These are phyloP conservation scores for Drusus annulatus DNA, from an alignment of 1,140 invertebrate species.

Conservation along the genomic window DNA sequence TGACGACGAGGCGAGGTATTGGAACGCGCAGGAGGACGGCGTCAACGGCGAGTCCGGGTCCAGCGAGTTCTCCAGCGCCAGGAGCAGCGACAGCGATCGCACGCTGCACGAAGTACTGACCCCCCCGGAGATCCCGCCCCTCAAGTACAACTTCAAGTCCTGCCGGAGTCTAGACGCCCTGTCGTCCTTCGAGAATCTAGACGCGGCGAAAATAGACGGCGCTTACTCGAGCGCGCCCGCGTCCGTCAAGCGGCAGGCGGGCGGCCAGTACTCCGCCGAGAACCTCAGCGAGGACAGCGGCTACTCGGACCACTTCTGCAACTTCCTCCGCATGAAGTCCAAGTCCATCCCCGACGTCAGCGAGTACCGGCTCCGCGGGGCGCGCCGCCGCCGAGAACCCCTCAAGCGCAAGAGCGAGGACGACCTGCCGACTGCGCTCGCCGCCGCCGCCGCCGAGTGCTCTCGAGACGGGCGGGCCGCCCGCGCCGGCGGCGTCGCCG, in stretches of 20 bases:
- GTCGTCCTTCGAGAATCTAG: constrained; percentile 67
- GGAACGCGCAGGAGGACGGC: constrained; percentile 60
- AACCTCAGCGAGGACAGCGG: constrained; percentile 84
- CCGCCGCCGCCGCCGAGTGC: constrained; percentile 23
- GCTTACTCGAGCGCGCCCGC: constrained; percentile 60
- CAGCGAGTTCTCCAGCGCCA: constrained; percentile 63
- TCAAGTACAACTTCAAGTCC: constrained; percentile 65
- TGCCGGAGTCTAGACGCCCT: constrained; percentile 71
- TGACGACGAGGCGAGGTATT: constrained; percentile 45
- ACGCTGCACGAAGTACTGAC: constrained; percentile 60
- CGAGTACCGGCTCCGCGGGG: constrained; percentile 46
- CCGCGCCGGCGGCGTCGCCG: constrained; percentile 44
- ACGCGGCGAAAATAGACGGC: constrained; percentile 63
- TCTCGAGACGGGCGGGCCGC: constrained; percentile 51
- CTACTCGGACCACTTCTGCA: constrained; percentile 76
- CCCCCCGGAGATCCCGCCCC: constrained; percentile 62
- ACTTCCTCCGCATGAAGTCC: constrained; percentile 64
- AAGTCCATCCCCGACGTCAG: constrained; percentile 68
- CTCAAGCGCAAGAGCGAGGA: constrained; percentile 52
- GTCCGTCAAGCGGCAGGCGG: constrained; percentile 52
- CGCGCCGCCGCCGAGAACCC: neutral
- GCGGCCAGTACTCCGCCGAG: constrained; percentile 77
- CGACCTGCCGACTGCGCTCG: constrained; percentile 43
- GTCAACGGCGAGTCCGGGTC: constrained; percentile 62
- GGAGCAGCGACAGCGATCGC: constrained; percentile 54